These are phyloP conservation scores for Amphilophus citrinellus DNA, from an alignment of 2,113 vertebrate genomes.

Conservation along the genomic window DNA sequence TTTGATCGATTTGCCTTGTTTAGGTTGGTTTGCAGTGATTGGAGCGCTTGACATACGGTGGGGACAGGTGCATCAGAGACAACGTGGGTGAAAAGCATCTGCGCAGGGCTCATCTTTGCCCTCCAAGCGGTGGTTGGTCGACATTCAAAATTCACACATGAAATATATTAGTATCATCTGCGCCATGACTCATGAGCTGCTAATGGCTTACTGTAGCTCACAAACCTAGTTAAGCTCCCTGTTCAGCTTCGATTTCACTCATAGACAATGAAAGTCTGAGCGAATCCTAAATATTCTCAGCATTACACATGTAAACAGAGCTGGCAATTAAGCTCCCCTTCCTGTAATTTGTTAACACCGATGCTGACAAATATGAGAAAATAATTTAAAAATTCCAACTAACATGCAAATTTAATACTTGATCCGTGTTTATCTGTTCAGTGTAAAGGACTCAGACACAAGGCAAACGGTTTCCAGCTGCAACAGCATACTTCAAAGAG, in stretches of 20 bases:
- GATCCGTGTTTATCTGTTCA: conserved; percentile 68
- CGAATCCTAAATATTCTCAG: conserved; percentile 24
- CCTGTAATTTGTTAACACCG: conserved; percentile 58
- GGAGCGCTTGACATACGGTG: conserved; percentile 67
- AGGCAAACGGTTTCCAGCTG: conserved; percentile 71
- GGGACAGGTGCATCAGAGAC: conserved; percentile 66
- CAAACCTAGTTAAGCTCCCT: conserved; percentile 18
- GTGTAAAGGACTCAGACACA: conserved; percentile 65
- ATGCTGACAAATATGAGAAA: conserved; percentile 47
- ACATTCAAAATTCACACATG: conserved; percentile 56
- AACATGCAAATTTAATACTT: conserved; percentile 67
- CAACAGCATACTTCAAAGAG: conserved; percentile 70
- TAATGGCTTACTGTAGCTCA: conserved; percentile 30
- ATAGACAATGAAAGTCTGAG: conserved; percentile 30
- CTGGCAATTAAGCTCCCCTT: conserved; percentile 58
- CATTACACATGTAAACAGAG: conserved; percentile 34
- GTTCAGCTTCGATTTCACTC: conserved; percentile 19
- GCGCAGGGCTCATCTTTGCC: conserved; percentile 38
- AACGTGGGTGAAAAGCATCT: conserved; percentile 58
- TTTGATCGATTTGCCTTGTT: conserved; percentile 65
- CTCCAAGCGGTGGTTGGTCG: conserved; percentile 46
- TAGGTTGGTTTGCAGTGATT: conserved; percentile 44
- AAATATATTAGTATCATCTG: conserved; percentile 40
- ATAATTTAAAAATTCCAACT: conserved; percentile 15
- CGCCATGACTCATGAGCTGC: conserved; percentile 16